These are phyloP conservation scores for Drosophila cardini DNA, from an alignment of 1,140 invertebrate genomes.

Conservation along the genomic window DNA sequence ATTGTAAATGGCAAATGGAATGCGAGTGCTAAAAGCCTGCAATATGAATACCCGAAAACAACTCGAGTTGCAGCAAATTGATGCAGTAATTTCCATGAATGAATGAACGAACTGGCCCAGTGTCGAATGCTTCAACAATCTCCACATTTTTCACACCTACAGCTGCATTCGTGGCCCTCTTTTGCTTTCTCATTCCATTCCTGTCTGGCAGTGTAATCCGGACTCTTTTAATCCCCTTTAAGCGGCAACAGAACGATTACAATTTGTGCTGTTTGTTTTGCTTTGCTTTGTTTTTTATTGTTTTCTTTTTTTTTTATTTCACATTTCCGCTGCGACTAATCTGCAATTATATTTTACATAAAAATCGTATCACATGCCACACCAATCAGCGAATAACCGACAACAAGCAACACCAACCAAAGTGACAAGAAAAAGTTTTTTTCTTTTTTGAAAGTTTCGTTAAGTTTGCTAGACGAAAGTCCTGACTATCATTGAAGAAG, in stretches of 20 bases:
- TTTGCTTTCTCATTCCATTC: no score
- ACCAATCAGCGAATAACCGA: conserved; percentile 24
- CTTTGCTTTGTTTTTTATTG: conserved; percentile 33
- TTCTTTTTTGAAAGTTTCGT: conserved; percentile 47
- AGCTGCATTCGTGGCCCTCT: conserved; percentile 6
- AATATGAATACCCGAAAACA: conserved; percentile 1
- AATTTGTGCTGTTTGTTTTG: conserved; percentile 53
- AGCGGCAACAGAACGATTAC: conserved; percentile 78
- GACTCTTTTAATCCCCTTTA: conserved; percentile 65
- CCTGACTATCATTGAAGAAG: conserved; percentile 1
- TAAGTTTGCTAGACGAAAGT: conserved; percentile 54
- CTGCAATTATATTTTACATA: conserved; percentile 82
- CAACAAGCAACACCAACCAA: conserved; percentile 13
- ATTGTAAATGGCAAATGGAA: neutral
- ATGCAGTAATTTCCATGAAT: neutral
- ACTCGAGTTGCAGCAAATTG: conserved; percentile 17
- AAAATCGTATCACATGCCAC: conserved; percentile 71
- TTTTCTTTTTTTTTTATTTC: conserved; percentile 38
- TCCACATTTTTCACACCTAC: neutral
- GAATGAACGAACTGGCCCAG: conserved; percentile 14
- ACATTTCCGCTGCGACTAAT: conserved; percentile 73
- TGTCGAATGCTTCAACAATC: conserved; percentile 15
- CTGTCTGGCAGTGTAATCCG: conserved; percentile 28
- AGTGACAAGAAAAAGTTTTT: conserved; percentile 49
- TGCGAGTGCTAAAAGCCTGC: neutral